Evolutionary conservation across 2,888 invertebrate genomes (phyloP).

Genomic region (Ormia ochracea): DNA sequence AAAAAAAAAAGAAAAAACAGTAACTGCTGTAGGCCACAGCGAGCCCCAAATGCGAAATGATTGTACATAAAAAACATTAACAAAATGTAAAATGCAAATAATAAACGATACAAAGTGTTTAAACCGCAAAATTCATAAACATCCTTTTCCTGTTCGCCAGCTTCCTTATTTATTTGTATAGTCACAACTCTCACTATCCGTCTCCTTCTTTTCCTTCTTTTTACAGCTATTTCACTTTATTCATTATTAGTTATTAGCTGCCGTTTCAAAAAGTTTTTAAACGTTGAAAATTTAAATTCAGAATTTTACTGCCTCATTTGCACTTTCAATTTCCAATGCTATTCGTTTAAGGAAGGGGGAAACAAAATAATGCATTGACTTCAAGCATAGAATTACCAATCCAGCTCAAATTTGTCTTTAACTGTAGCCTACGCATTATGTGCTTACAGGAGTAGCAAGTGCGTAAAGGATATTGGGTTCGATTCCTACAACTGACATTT

Average conservation of each 20-base stretch:
- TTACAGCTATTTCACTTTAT: not conserved
- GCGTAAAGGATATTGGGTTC: no score
- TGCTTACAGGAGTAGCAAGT: no score
- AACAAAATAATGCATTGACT: no score
- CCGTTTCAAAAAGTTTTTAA: not conserved
- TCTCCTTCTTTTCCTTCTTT: not conserved
- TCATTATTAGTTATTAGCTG: not conserved
- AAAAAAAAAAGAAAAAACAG: not conserved
- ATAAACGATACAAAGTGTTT: slow-evolving; percentile 52
- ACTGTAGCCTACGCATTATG: no score
- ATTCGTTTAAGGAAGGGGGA: no score
- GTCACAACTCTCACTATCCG: not conserved
- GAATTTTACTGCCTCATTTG: no score
- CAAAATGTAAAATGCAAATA: slow-evolving; percentile 18
- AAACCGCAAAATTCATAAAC: slow-evolving; percentile 62
- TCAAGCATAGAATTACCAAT: no score
- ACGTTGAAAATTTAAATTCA: not conserved
- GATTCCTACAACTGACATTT: no score
- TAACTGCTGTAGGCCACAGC: not conserved
- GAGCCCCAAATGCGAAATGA: slow-evolving; percentile 14
- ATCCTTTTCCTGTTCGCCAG: slow-evolving; percentile 58
- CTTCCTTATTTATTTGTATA: slow-evolving; percentile 40
- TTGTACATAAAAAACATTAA: slow-evolving; percentile 25
- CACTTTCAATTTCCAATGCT: not conserved
- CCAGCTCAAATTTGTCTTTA: no score